phyloP scores from a whole-genome alignment of 2,888 invertebrate genomes.

The Coleophora flavipennella region DNA sequence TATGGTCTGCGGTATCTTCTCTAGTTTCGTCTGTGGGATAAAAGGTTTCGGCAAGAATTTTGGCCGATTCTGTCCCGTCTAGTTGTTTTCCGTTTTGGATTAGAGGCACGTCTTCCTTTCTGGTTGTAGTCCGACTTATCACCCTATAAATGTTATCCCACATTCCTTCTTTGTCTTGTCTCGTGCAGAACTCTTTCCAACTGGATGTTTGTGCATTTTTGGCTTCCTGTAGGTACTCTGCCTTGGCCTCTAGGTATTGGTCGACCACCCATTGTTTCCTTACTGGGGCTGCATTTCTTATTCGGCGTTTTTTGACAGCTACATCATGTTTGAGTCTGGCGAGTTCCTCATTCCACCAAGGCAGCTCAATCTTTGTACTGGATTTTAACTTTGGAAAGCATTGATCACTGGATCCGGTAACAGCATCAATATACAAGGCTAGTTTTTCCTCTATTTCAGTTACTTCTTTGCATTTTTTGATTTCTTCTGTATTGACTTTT shows the following conservation, averaged over 20 bases:
- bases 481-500: not conserved
- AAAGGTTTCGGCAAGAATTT: not conserved
- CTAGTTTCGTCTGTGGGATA: not conserved
- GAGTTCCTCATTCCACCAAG: not conserved
- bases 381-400: not conserved
- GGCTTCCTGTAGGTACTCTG: not conserved
- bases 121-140: not conserved
- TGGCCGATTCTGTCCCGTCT: not conserved
- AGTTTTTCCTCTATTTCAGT: not conserved
- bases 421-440: not conserved
- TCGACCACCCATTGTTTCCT: constrained; percentile 8
- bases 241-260: no score
- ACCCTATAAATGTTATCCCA: not conserved
- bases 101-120: not conserved
- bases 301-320: not conserved
- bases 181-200: not conserved
- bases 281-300: not conserved
- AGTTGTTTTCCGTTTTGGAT: not conserved
- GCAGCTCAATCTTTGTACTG: not conserved
- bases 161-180: not conserved
- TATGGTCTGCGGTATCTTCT: not conserved
- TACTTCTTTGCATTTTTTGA: no score
- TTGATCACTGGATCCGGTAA: not conserved
- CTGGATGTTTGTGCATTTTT: not conserved
- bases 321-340: not conserved